Conservation (phyloP, 2,113 vertebrate genomes). For the Phylloscopus whistleri region DNA sequence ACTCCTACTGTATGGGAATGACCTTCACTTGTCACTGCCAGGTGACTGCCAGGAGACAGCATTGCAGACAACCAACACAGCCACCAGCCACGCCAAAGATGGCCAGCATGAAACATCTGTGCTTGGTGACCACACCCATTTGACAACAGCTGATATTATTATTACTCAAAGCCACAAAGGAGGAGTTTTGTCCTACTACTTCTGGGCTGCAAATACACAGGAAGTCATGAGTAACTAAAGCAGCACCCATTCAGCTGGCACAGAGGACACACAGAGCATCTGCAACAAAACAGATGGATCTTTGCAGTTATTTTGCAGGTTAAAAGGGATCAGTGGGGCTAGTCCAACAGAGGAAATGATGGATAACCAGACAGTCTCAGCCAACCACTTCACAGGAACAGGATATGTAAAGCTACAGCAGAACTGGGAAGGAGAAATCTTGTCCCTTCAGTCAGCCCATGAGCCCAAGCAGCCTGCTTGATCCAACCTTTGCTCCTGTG, state of each 20-base stretch:
- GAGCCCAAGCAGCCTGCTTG: neutral
- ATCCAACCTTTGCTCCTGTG: neutral
- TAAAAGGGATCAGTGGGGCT: neutral
- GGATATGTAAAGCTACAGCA: neutral
- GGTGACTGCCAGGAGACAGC: neutral
- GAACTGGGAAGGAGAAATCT: neutral
- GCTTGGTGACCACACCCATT: neutral
- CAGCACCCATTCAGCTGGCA: neutral
- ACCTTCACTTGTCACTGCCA: neutral
- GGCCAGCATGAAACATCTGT: neutral
- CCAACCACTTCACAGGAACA: neutral
- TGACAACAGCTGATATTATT: neutral
- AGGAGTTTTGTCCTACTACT: neutral
- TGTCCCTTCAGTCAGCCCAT: neutral
- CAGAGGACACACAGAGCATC: neutral
- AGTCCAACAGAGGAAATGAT: neutral
- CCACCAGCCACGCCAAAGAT: neutral
- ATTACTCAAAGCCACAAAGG: neutral
- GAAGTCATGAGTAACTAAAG: neutral
- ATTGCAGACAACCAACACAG: neutral
- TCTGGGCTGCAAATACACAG: neutral
- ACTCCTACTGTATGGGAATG: neutral
- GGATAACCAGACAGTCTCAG: neutral
- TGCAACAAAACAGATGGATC: neutral
- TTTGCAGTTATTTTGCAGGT: neutral